phyloP scores from a whole-genome alignment of 2,113 vertebrate genomes.

The Xyliphius kryptos region DNA sequence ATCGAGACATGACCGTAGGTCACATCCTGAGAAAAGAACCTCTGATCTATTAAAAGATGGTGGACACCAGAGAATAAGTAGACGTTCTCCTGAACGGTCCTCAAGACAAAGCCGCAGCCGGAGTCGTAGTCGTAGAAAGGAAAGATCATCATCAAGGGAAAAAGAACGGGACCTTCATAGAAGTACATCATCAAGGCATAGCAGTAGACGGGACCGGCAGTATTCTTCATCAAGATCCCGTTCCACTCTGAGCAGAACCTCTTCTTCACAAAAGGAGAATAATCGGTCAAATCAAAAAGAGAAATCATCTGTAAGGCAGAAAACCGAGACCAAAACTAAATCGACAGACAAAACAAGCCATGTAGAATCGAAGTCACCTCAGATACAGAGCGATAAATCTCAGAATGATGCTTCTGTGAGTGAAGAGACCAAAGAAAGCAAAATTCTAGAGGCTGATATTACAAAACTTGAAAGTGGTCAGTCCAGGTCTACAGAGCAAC shows the following conservation, averaged over 20 bases:
- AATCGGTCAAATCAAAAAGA: conserved; percentile 5
- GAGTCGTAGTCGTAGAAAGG: conserved; percentile 2
- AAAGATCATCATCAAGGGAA: conserved; percentile 13
- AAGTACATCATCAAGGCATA: conserved; percentile 6
- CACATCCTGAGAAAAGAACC: conserved; percentile 13
- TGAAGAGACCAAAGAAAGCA: conserved; percentile 7
- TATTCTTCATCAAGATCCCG: conserved; percentile 15
- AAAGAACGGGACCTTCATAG: conserved; percentile 12
- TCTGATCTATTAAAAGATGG: conserved; percentile 7
- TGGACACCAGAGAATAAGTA: conserved; percentile 1
- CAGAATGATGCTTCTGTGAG: not conserved
- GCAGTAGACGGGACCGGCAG: not conserved
- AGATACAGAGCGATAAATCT: not conserved
- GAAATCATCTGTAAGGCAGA: not conserved
- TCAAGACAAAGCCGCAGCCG: conserved; percentile 5
- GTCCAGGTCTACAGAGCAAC: not conserved
- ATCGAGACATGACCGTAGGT: conserved; percentile 23
- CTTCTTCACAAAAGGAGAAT: not conserved
- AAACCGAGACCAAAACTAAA: not conserved
- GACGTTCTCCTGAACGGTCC: not conserved
- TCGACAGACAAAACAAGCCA: not conserved
- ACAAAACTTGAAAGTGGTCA: conserved; percentile 7
- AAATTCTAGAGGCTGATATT: not conserved
- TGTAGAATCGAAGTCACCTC: not conserved
- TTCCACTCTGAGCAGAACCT: conserved; percentile 13